phyloP scores from a whole-genome alignment of 2,113 vertebrate species.

The Dunckerocampus dactyliophorus region DNA sequence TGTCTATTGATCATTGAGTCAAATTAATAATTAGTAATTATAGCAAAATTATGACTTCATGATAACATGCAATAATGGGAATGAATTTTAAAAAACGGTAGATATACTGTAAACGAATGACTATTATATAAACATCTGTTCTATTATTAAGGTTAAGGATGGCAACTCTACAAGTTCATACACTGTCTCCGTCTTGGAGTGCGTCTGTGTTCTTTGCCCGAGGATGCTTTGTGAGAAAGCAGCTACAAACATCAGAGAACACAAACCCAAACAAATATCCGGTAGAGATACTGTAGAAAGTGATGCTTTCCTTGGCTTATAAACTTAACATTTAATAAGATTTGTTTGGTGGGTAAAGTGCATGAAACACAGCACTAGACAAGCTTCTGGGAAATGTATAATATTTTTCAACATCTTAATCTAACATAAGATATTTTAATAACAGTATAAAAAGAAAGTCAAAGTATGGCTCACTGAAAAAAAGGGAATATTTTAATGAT shows the following conservation, averaged over 20 bases:
- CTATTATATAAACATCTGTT: background rate
- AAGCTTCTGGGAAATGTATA: background rate
- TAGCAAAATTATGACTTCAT: too few species aligned
- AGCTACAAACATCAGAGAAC: conserved; percentile 43
- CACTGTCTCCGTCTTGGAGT: conserved; percentile 27
- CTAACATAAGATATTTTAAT: conserved; percentile 2
- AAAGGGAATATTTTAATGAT: background rate
- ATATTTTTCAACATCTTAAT: conserved; percentile 13
- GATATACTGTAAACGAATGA: background rate
- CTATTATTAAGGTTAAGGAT: conserved; percentile 1
- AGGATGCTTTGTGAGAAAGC: conserved; percentile 34
- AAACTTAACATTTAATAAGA: conserved; percentile 35
- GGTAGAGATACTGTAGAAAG: conserved; percentile 27
- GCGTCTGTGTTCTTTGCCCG: conserved; percentile 37
- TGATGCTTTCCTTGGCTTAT: conserved; percentile 22
- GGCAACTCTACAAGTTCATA: conserved; percentile 9
- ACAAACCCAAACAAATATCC: conserved; percentile 43
- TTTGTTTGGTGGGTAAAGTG: conserved; percentile 17
- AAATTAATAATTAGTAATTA: too few species aligned
- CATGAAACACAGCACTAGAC: background rate
- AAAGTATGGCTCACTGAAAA: background rate
- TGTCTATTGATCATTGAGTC: too few species aligned
- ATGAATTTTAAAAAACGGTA: background rate
- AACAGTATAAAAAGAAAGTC: background rate
- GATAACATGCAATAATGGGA: too few species aligned